Evolutionary conservation across 92 coral and sea anemone species (phyloP), one percentile per base, ranked within the genome.

Genomic region (Zoanthus gigantus): DNA sequence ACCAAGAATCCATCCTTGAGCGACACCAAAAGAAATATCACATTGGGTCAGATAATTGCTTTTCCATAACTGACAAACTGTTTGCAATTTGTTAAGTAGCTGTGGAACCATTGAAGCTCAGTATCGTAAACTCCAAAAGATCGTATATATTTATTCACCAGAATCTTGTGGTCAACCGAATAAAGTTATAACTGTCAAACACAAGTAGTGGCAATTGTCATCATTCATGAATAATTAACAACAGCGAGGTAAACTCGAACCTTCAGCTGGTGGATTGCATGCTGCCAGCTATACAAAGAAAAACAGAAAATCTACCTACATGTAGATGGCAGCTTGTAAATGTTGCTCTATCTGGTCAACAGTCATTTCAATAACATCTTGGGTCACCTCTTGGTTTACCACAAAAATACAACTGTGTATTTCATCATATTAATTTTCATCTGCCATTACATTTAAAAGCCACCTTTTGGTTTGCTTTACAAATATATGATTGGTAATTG

Each of bases 201-300:
- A 66, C 12, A 28, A 2, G 72, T 66, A 17, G 72, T 66, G 28
- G 72, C 72, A 66, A 11, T 66, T 66, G 32, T 66, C 72, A 66
- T 66, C 32, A 66, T 66, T 68, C 44, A 68, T 68, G 74, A 68
- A 68, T 18, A 50, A 50, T 50, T 4, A 68, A 68, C 74, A 28
- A 68, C 74, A 23, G 23, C 23, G 44, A 68, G 74, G 10, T 68
- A 68, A 68, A 68, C 74, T 68, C 18, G 74, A 68, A 68, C 74
- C 74, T 68, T 68, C 44, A 68, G 74, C 74, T 68, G 74, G 74
- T 68, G 74, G 74, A 68, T 17, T 68, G 42, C 74, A 68, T 68
- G 74, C 74, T 68, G 74, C 74, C 74, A 29, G 74, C 74, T 68
- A 68, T 18, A 68, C 74, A 68, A 68, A 68, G 37, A 68, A 68